These are phyloP conservation scores for Drosophila birchii DNA, from an alignment of 2,888 invertebrate species.

Conservation along the genomic window DNA sequence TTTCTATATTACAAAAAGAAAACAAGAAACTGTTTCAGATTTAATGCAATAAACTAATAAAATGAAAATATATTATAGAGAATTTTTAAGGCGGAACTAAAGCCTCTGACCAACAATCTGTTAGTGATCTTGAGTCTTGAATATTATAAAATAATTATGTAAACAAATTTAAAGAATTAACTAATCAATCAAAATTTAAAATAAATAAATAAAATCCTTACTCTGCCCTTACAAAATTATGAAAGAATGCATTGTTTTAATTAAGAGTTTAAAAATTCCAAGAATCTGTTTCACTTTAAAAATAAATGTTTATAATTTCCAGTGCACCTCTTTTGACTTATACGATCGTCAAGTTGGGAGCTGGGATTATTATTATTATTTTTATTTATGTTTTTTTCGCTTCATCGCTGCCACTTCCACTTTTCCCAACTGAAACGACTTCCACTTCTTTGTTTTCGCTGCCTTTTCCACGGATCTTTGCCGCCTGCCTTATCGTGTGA, in stretches of 20 bases:
- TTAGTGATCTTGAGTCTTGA: neutral
- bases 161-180: neutral
- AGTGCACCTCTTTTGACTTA: slow-evolving; percentile 20
- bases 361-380: slow-evolving; percentile 35
- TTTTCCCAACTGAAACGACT: slow-evolving; percentile 48
- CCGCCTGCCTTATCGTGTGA: slow-evolving; percentile 54
- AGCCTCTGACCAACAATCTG: neutral
- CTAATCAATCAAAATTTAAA: neutral
- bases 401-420: slow-evolving; percentile 28
- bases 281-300: neutral
- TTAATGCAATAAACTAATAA: neutral
- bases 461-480: slow-evolving; percentile 50
- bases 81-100: neutral
- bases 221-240: neutral
- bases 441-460: slow-evolving; percentile 70
- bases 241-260: neutral
- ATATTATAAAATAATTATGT: neutral
- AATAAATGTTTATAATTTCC: neutral
- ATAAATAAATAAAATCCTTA: neutral
- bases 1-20: neutral
- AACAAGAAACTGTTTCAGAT: neutral
- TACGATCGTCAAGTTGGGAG: slow-evolving; percentile 30
- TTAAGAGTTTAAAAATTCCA: too few relatives aligned
- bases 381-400: slow-evolving; percentile 40
- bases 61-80: neutral